phyloP scores from a whole-genome alignment of 2,113 vertebrate genomes.

The Lamprotornis superbus region DNA sequence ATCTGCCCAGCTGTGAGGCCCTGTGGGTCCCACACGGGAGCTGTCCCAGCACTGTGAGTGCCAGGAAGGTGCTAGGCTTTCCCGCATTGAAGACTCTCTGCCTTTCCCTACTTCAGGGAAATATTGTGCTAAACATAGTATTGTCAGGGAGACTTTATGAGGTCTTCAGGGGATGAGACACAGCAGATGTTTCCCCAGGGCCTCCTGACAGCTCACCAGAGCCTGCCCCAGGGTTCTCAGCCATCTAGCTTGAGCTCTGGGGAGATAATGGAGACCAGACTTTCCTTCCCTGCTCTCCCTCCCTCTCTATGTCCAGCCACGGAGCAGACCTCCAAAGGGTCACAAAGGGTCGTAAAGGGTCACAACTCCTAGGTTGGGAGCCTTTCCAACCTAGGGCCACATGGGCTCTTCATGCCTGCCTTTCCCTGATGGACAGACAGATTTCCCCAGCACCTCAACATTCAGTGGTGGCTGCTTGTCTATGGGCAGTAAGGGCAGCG shows the following conservation, averaged over 20 bases:
- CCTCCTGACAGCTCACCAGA: background rate
- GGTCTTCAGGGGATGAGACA: too few species aligned
- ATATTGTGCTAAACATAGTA: background rate
- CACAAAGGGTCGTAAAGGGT: background rate
- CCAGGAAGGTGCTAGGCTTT: too few species aligned
- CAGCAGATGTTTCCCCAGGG: background rate
- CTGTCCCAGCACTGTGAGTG: background rate
- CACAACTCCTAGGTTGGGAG: background rate
- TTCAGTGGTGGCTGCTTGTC: too few species aligned
- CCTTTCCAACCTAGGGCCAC: background rate
- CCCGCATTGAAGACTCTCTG: background rate
- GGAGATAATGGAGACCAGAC: background rate
- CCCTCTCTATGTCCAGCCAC: background rate
- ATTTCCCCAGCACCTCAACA: background rate
- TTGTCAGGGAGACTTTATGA: background rate
- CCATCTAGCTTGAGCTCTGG: background rate
- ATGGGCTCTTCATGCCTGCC: background rate
- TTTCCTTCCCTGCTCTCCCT: background rate
- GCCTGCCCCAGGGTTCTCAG: background rate
- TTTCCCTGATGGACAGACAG: background rate
- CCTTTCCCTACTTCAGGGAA: background rate
- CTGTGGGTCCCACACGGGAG: fast-evolving
- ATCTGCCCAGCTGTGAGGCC: background rate
- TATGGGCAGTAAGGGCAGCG: too few species aligned
- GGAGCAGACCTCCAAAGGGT: background rate